Percentiles rank a stretch among this genome's conserved stretches.
Conservation (phyloP, 92 coral and sea anemone species). For the Parazoanthus atlanticus region DNA sequence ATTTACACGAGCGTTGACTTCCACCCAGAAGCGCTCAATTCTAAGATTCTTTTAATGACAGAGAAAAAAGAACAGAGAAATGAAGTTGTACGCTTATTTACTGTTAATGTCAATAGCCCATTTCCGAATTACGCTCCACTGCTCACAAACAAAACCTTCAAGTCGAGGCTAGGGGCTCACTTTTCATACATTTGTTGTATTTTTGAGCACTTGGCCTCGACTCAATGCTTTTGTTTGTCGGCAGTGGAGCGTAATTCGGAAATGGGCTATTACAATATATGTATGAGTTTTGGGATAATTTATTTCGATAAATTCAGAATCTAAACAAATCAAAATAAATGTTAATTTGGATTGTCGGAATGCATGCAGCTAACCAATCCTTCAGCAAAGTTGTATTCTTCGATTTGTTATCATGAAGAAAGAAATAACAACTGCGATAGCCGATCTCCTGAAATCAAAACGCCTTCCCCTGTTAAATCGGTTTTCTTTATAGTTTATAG, state of each 20-base stretch:
- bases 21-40: conserved; percentile 57
- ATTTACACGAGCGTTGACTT: conserved; percentile 58
- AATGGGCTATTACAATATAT: too few species aligned
- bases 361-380: neutral
- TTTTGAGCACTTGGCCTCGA: too few species aligned
- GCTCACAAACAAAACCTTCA: too few species aligned
- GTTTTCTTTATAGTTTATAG: neutral
- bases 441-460: neutral
- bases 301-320: neutral
- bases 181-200: too few species aligned
- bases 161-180: too few species aligned
- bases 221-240: too few species aligned
- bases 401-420: neutral
- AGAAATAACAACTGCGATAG: conserved; percentile 1
- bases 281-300: too few species aligned
- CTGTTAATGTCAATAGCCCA: too few species aligned
- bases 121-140: too few species aligned
- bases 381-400: neutral
- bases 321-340: neutral
- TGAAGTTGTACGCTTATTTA: neutral
- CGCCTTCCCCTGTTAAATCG: neutral
- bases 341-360: neutral
- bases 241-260: too few species aligned
- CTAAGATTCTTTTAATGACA: conserved; percentile 35
- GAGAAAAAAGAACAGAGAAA: conserved; percentile 9